Base-by-base conservation (phyloP, 2,797 vertebrate genomes). In the Selene dorsalis region DNA sequence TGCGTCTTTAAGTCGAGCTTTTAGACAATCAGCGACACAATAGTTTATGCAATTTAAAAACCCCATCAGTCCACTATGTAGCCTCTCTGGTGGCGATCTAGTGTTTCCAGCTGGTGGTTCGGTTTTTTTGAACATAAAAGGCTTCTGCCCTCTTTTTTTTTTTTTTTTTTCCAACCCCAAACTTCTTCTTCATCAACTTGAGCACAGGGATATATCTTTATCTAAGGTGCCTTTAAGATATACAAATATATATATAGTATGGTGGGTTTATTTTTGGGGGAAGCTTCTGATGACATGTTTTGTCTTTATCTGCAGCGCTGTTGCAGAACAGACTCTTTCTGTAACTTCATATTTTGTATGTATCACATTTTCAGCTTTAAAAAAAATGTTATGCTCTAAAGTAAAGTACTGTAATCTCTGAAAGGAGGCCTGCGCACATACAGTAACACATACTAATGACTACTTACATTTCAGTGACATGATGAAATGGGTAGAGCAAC, bases 191-290 rank as follows among this genome's bases (percentile, higher is more conserved):
- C 47, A 82, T 80, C 78, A 63, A 61, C 73, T 73, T 11, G 9
- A 80, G 77, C 69, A 75, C 88, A 89, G 86, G 88, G 87, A 86
- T 85, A 66, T 87, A 82, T 85, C 83, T 92, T 90, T 76, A 81
- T 93, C 84, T 92, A 91, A 84, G 89, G 94, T 95, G 94, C 94
- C 93, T 95, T 94, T 88, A 89, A 84, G 81, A 88, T 85, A 64
- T 35, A 35, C 2, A 35, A 35, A 35, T 35, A 35, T 35, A 35
- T 35, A 35, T 80, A 87, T 82, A 82, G 70, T 85, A 63, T 86
- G 76, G 89, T 80, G 81, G 87, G 66, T 84, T 91, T 85, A 73
- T 85, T 83, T 84, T 79, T 13, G 48, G 73, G 39, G 4, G 48
- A 81, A 77, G 67, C 77, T 81, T 86, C 41, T 80, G 28, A 86